These are phyloP conservation scores for Dendrocincla fuliginosa DNA, from an alignment of 2,797 vertebrate genomes.

Conservation along the genomic window DNA sequence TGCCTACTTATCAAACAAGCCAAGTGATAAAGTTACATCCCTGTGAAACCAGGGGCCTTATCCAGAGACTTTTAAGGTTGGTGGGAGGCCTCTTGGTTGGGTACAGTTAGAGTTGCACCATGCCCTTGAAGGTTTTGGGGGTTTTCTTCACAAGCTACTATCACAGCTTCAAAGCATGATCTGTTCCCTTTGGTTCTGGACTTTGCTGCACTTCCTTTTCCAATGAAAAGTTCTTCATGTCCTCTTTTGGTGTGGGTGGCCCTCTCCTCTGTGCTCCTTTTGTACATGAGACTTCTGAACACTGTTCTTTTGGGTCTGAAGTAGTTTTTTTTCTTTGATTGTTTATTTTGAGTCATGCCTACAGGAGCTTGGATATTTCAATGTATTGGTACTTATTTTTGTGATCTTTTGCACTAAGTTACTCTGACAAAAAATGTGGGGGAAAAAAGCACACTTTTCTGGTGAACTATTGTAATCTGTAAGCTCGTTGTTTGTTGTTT, in stretches of 20 bases:
- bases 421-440: conserved; percentile 32
- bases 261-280: neutral
- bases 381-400: conserved; percentile 43
- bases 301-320: neutral
- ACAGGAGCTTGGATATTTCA: conserved; percentile 31
- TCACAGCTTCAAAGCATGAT: neutral
- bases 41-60: neutral
- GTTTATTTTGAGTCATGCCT: conserved; percentile 11
- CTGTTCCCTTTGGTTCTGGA: neutral
- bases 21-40: neutral
- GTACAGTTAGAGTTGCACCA: neutral
- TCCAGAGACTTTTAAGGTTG: neutral
- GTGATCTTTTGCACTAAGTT: conserved; percentile 54
- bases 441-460: conserved; percentile 57
- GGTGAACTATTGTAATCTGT: conserved; percentile 66
- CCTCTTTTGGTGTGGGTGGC: neutral
- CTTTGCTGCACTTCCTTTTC: neutral
- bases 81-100: neutral
- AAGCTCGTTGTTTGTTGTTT: conserved; percentile 58
- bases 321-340: neutral
- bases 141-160: neutral
- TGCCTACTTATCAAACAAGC: neutral
- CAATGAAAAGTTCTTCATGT: neutral
- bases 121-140: neutral
- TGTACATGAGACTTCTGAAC: neutral